Evolutionary conservation across 2,888 invertebrate species (phyloP).

Genomic region (Rhaphigaster nebulosa): DNA sequence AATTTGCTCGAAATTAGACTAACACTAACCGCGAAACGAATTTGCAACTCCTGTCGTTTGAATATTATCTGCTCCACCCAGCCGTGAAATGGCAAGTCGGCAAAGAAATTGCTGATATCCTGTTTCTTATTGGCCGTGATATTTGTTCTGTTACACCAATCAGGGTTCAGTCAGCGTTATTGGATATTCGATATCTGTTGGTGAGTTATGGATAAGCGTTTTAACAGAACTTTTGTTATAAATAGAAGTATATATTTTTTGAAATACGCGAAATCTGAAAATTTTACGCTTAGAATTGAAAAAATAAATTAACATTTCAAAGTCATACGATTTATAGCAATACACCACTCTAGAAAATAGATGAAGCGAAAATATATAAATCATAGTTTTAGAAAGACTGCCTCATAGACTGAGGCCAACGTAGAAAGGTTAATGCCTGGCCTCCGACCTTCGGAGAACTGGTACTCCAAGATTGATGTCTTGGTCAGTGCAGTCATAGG

Average conservation of each 20-base stretch:
- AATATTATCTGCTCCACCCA: not conserved
- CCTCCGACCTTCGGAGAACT: not conserved
- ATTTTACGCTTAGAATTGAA: too few relatives aligned
- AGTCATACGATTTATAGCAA: too few relatives aligned
- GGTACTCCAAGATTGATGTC: not conserved
- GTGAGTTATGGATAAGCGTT: not conserved
- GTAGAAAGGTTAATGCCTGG: not conserved
- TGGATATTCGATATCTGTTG: not conserved
- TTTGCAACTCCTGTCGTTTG: not conserved
- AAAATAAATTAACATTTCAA: too few relatives aligned
- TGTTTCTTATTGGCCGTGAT: conserved; percentile 6
- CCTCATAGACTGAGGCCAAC: not conserved
- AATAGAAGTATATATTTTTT: not conserved
- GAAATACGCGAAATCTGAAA: too few relatives aligned
- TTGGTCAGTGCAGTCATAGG: not conserved
- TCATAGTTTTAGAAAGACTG: not conserved
- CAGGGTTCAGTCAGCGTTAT: not conserved
- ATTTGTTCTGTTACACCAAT: not conserved
- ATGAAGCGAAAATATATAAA: not conserved
- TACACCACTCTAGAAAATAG: not conserved
- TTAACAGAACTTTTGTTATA: not conserved
- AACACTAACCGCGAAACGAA: not conserved
- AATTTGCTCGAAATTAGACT: not conserved
- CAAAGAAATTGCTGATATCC: conserved; percentile 25
- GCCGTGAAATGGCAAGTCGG: not conserved